These are phyloP conservation scores for Lamellibrachia satsuma DNA, from an alignment of 2,888 invertebrate genomes.

Conservation along the genomic window DNA sequence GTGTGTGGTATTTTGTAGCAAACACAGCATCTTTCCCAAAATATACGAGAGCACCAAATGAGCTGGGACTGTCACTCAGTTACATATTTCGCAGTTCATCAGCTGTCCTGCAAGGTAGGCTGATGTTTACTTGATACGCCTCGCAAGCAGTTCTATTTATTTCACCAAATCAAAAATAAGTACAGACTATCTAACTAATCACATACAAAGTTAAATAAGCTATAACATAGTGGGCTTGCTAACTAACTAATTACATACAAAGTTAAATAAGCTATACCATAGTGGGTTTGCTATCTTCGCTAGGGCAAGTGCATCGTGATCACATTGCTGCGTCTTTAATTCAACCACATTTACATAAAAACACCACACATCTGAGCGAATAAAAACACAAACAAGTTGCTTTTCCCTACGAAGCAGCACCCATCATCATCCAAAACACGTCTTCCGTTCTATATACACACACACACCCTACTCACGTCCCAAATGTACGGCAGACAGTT, in stretches of 20 bases:
- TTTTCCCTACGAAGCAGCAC: neutral
- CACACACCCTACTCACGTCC: neutral
- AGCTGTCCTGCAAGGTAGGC: too few species aligned
- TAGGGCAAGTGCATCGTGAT: neutral
- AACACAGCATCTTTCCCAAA: neutral
- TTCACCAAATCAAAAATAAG: neutral
- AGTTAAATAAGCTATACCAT: neutral
- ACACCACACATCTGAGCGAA: neutral
- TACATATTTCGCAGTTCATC: too few species aligned
- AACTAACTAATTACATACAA: neutral
- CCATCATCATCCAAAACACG: neutral
- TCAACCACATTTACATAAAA: conserved; percentile 10
- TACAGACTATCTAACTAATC: neutral
- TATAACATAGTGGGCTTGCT: neutral
- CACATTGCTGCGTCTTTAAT: neutral
- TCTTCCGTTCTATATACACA: neutral
- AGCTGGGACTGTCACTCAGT: neutral
- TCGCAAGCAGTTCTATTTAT: neutral
- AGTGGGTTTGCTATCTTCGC: neutral
- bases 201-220: neutral
- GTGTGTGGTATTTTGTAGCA: neutral
- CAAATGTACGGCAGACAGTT: neutral
- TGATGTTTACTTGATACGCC: neutral
- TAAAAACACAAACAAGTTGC: neutral
- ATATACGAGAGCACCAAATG: neutral